Evolutionary conservation across 2,888 invertebrate species (phyloP), one percentile per base, ranked within the genome.

Genomic region (Mythimna lalbum): DNA sequence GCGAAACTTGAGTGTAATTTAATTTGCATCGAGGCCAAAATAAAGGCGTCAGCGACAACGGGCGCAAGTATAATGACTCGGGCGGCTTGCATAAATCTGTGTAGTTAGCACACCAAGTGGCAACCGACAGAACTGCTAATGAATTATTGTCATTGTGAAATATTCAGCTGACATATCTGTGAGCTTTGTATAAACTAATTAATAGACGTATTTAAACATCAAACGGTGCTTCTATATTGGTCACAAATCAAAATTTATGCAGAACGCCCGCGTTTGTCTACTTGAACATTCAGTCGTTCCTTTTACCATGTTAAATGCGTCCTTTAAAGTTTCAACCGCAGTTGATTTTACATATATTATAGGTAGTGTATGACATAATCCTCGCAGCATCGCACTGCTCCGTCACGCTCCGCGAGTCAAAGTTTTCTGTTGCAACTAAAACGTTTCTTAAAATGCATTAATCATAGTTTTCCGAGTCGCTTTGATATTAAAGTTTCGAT

Each of bases 1-100:
- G 92, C 92, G 86, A 92, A 93, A 93, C 91, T 93, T 89, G 85
- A 92, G 90, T 90, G 90, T 92, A 93, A 94, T 93, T 93, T 93
- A 92, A 93, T 95, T 94, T 93, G 91, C 93, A 94, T 93, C 89
- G 85, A 87, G 87, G 87, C 89, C 88, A 91, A 93, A 92, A 90
- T 89, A 92, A 88, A 91, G 87, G 90, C 89, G 90, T 89, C 83
- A 91, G 92, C 90, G 91, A 87, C 80, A 81, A 80, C 71, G 66
- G 72, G 76, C 76, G 84, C 86, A 89, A 90, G 86, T 90, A 87
- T 86, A 86, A 84, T 86, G 87, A 86, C 82, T 82, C 60, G 53
- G 50, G 74, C 66, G 82, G 66, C 83, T 86, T 88, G 87, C 87
- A 88, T 85, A 74, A 86, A 80, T 86, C 87, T 86, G 85, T 83